Percentiles rank a stretch among this genome's conserved stretches.
phyloP scores from a whole-genome alignment of 2,797 vertebrate species.

The Sorex maritimensis region DNA sequence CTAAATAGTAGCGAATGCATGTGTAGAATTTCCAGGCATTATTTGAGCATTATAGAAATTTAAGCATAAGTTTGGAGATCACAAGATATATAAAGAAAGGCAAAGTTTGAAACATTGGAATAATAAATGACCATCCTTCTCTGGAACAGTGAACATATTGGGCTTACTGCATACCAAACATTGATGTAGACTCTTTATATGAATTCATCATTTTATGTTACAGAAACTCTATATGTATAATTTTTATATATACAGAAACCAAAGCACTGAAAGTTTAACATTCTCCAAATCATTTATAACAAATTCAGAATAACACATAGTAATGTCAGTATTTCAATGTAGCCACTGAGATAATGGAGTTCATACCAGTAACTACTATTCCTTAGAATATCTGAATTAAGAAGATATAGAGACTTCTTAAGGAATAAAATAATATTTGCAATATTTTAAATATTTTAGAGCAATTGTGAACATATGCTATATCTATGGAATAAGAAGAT shows the following conservation, averaged over 20 bases:
- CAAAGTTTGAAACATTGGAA: background rate
- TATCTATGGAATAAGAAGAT: background rate
- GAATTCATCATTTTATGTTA: background rate
- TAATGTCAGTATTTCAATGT: too few relatives aligned
- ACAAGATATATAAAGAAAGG: slow-evolving; percentile 35
- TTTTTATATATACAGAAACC: background rate
- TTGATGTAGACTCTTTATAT: background rate
- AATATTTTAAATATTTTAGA: slow-evolving; percentile 10
- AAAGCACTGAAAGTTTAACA: background rate
- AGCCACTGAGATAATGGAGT: too few relatives aligned
- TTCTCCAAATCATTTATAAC: background rate
- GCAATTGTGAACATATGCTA: background rate
- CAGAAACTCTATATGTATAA: background rate
- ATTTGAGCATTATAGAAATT: background rate
- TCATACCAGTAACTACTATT: background rate
- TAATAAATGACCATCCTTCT: background rate
- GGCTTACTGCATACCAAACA: background rate
- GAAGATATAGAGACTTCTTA: slow-evolving; percentile 5
- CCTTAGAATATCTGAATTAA: background rate
- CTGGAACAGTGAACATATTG: background rate
- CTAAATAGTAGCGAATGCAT: too few relatives aligned
- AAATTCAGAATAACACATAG: background rate
- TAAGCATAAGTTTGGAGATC: background rate
- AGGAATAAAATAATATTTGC: slow-evolving; percentile 51
- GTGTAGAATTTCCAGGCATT: background rate